Evolutionary conservation across 2,888 invertebrate genomes (phyloP).

Genomic region (Hydropsyche betteni): DNA sequence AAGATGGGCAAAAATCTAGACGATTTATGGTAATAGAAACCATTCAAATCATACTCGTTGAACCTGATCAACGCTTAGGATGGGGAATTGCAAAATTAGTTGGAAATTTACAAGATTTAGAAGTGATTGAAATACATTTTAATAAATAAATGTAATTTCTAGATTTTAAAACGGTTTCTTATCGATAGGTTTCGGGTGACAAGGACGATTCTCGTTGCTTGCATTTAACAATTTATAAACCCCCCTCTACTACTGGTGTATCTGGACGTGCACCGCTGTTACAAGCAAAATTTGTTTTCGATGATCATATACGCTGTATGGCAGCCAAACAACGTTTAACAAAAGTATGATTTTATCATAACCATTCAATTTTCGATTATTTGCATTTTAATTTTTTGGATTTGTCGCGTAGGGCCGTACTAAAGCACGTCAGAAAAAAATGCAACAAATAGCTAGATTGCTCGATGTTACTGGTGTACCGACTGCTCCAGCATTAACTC

Average conservation of each 20-base stretch:
- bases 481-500: constrained; percentile 57
- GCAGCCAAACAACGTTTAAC: constrained; percentile 92
- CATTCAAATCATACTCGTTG: constrained; percentile 94
- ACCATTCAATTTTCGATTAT: constrained; percentile 9
- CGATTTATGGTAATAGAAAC: constrained; percentile 97
- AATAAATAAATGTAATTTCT: constrained; percentile 14
- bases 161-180: not conserved
- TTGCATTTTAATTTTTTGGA: constrained; percentile 47
- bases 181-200: constrained; percentile 79
- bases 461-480: constrained; percentile 81
- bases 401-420: constrained; percentile 74
- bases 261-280: constrained; percentile 82
- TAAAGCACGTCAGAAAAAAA: constrained; percentile 95
- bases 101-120: constrained; percentile 94
- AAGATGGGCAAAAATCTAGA: constrained; percentile 88
- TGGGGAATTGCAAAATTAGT: constrained; percentile 98
- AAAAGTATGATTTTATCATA: constrained; percentile 67
- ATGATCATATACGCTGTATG: constrained; percentile 99
- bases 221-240: constrained; percentile 91
- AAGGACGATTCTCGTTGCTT: constrained; percentile 96
- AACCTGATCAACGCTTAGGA: constrained; percentile 93
- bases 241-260: constrained; percentile 65
- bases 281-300: constrained; percentile 94
- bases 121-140: constrained; percentile 62
- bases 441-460: constrained; percentile 93